Evolutionary conservation across 2,113 vertebrate species (phyloP).

Genomic region (Odocoileus virginianus): DNA sequence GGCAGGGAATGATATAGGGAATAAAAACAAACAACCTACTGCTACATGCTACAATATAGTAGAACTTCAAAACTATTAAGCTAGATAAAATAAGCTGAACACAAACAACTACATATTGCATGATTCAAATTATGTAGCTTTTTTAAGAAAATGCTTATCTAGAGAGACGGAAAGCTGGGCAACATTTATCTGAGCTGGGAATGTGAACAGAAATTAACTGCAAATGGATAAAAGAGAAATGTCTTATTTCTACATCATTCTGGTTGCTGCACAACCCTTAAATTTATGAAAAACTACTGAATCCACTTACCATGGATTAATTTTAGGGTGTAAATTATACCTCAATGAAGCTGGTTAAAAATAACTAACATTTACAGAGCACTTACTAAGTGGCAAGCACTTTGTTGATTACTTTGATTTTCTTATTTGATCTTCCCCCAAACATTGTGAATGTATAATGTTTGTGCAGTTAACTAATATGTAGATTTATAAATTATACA

Average conservation of each 20-base stretch:
- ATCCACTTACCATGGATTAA: neutral
- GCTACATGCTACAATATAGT: neutral
- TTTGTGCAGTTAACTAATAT: neutral
- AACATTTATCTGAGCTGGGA: neutral
- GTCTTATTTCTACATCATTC: neutral
- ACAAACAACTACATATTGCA: neutral
- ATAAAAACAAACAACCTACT: neutral
- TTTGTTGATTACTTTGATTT: neutral
- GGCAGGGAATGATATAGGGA: neutral
- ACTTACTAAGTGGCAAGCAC: neutral
- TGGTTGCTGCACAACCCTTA: neutral
- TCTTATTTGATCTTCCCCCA: neutral
- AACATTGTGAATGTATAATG: neutral
- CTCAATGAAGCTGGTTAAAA: neutral
- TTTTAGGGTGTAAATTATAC: neutral
- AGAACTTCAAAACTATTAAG: neutral
- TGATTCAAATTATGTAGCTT: neutral
- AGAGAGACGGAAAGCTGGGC: neutral
- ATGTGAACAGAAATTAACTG: neutral
- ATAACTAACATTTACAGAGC: neutral
- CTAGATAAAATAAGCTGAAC: neutral
- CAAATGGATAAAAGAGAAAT: neutral
- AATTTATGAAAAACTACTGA: slow-evolving; percentile 6
- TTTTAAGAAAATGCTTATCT: neutral
- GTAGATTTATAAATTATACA: neutral